Evolutionary conservation across 2,797 vertebrate species (phyloP).

Genomic region (Steatocranus sp.): DNA sequence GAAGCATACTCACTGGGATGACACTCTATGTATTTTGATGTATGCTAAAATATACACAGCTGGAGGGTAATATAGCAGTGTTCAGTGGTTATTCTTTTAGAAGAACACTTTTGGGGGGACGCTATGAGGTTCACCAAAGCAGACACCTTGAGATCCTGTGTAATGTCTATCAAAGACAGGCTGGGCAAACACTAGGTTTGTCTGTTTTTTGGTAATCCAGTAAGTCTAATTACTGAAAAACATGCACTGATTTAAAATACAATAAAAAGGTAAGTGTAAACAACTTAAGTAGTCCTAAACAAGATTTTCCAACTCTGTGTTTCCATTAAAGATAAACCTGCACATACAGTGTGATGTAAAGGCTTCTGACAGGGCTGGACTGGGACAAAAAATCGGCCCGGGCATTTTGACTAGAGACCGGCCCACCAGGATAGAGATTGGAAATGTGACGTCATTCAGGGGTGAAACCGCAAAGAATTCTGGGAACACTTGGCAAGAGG

Average conservation of each 20-base stretch:
- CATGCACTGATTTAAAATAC: background rate
- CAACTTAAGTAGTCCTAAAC: background rate
- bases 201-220: background rate
- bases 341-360: background rate
- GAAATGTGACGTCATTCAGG: too few relatives aligned
- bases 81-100: background rate
- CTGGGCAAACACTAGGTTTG: background rate
- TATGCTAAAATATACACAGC: background rate
- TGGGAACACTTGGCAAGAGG: too few relatives aligned
- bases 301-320: background rate
- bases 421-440: too few relatives aligned
- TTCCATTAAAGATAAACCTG: background rate
- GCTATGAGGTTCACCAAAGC: background rate
- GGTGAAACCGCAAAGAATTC: too few relatives aligned
- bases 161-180: background rate
- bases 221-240: background rate
- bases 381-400: too few relatives aligned
- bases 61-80: background rate
- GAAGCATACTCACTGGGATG: background rate
- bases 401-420: too few relatives aligned
- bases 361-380: too few relatives aligned
- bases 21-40: background rate
- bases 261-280: background rate
- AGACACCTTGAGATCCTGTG: background rate
- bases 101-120: accelerated